Percentiles rank a stretch among this genome's conserved stretches.
Evolutionary conservation across 2,888 invertebrate genomes (phyloP).

Genomic region (Rhimphoctona megacephalus): DNA sequence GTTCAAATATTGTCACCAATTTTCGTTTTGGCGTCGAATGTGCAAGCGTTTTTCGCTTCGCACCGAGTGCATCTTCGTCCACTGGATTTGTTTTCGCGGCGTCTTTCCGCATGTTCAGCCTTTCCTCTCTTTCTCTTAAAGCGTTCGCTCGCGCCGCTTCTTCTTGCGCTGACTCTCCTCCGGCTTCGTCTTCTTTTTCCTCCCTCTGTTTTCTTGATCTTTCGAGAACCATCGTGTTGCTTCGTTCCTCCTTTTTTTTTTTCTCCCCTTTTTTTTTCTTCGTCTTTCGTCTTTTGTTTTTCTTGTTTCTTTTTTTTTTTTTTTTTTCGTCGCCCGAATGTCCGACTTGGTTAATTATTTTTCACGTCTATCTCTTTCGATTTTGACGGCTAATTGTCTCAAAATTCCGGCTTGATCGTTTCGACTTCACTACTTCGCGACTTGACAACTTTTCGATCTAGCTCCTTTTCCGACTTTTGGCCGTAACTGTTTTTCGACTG

Average conservation of each 20-base stretch:
- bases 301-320: neutral
- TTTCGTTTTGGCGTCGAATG: conserved; percentile 5
- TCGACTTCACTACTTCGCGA: conserved; percentile 12
- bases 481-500: neutral
- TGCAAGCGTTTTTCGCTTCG: neutral
- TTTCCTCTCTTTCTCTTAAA: conserved; percentile 5
- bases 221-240: conserved; percentile 15
- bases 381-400: conserved; percentile 7
- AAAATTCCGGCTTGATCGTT: conserved; percentile 27
- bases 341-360: conserved; percentile 23
- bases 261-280: neutral
- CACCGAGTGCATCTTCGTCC: neutral
- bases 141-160: neutral
- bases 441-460: conserved; percentile 5
- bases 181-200: conserved; percentile 10
- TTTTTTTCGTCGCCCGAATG: neutral
- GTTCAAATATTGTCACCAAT: no score
- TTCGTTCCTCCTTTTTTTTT: neutral
- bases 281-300: neutral
- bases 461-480: neutral
- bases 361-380: conserved; percentile 17
- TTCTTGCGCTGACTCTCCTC: neutral
- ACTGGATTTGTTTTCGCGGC: conserved; percentile 7
- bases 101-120: conserved; percentile 6
- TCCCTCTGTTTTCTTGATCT: conserved; percentile 12